Conservation (phyloP, 2,888 invertebrate genomes). For the Lasius fuliginosus region DNA sequence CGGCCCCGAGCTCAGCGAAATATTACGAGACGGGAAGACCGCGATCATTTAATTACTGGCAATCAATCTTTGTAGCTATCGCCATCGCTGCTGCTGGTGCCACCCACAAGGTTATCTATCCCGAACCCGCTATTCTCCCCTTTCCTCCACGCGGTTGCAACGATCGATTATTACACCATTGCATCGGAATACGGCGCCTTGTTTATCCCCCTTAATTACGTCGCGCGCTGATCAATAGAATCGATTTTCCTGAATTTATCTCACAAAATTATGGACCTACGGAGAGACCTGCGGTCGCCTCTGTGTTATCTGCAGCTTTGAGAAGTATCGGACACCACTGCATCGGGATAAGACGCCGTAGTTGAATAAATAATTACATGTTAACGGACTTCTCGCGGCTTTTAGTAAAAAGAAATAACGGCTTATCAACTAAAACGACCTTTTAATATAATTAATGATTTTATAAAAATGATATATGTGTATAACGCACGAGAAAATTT, state of each 20-base stretch:
- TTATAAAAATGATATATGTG: not conserved
- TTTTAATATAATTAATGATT: not conserved
- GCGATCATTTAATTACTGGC: constrained; percentile 60
- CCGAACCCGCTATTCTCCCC: constrained; percentile 59
- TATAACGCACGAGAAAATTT: not conserved
- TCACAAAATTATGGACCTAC: constrained; percentile 63
- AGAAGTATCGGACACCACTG: constrained; percentile 51
- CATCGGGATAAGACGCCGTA: constrained; percentile 38
- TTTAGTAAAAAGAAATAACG: not conserved
- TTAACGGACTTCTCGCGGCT: constrained; percentile 3
- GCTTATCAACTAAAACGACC: not conserved
- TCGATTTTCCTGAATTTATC: constrained; percentile 67
- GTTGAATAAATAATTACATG: constrained; percentile 39
- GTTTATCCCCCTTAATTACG: constrained; percentile 73
- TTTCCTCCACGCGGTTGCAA: constrained; percentile 52
- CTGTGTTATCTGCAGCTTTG: constrained; percentile 14
- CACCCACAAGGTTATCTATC: constrained; percentile 78
- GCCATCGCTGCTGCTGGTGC: constrained; percentile 51
- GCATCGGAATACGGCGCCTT: constrained; percentile 71
- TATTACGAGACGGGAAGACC: constrained; percentile 50
- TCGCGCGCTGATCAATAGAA: constrained; percentile 67
- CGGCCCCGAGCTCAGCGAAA: constrained; percentile 9
- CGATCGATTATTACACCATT: constrained; percentile 73
- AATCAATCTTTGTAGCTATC: constrained; percentile 69
- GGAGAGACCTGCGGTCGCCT: constrained; percentile 52